Percentiles rank a stretch among this genome's conserved stretches.
Conservation (phyloP, 2,797 vertebrate species). For the Aldrovandia affinis region DNA sequence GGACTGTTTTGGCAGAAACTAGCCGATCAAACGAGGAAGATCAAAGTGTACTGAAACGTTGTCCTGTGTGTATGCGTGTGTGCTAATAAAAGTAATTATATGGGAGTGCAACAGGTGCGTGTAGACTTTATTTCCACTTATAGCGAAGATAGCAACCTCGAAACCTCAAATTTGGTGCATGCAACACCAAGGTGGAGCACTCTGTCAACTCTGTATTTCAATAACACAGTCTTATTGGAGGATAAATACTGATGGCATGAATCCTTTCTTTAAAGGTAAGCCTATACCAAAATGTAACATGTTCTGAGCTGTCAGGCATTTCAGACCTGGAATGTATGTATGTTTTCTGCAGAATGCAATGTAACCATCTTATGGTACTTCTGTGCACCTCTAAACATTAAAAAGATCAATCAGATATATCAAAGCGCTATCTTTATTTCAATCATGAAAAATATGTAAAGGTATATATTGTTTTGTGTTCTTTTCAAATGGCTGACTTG, state of each 20-base stretch:
- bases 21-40: neutral
- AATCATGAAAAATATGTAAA: conserved; percentile 36
- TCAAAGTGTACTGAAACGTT: neutral
- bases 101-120: neutral
- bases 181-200: neutral
- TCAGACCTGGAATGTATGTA: conserved; percentile 11
- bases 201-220: neutral
- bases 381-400: conserved; percentile 51
- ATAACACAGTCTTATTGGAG: neutral
- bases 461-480: conserved; percentile 42
- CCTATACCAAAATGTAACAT: conserved; percentile 17
- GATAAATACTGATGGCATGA: neutral
- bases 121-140: neutral
- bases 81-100: neutral
- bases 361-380: conserved; percentile 39
- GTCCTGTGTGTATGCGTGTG: neutral
- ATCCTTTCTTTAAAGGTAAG: neutral
- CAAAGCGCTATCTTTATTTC: conserved; percentile 35
- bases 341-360: conserved; percentile 24
- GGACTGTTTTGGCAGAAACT: neutral
- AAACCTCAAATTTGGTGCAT: neutral
- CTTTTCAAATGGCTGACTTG: conserved; percentile 30
- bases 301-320: neutral
- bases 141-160: conserved; percentile 1
- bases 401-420: conserved; percentile 40